These are phyloP conservation scores for Ahaetulla prasina DNA, from an alignment of 2,113 vertebrate species.

Conservation along the genomic window DNA sequence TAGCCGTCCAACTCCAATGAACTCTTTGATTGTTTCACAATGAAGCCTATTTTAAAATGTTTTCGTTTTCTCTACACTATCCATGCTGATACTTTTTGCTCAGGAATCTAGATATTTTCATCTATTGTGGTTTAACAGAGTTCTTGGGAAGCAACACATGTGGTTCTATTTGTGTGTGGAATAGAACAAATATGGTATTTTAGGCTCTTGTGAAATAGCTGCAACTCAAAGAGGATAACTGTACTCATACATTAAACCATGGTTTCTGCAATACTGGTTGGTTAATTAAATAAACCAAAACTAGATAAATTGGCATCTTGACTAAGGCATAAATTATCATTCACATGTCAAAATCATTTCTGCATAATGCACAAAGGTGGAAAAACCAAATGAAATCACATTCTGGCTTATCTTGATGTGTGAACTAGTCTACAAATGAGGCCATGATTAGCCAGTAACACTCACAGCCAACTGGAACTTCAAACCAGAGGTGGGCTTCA, in stretches of 20 bases:
- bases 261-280: not conserved
- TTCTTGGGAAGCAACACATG: not conserved
- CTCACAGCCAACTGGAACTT: not conserved
- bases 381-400: not conserved
- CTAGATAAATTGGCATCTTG: not conserved
- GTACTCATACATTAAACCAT: not conserved
- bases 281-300: not conserved
- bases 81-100: not conserved
- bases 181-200: not conserved
- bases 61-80: too few relatives aligned
- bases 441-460: not conserved
- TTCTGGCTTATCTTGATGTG: not conserved
- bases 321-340: not conserved
- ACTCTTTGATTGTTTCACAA: not conserved
- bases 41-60: not conserved
- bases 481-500: too few relatives aligned
- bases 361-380: not conserved
- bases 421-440: not conserved
- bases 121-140: not conserved
- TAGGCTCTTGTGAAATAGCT: not conserved
- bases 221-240: not conserved
- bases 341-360: not conserved
- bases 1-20: not conserved
- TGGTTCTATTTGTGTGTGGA: not conserved
- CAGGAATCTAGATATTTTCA: not conserved